Percentiles rank a stretch among this genome's conserved stretches.
These are phyloP conservation scores for Apodemia zela DNA, from an alignment of 2,888 invertebrate genomes.

Conservation along the genomic window DNA sequence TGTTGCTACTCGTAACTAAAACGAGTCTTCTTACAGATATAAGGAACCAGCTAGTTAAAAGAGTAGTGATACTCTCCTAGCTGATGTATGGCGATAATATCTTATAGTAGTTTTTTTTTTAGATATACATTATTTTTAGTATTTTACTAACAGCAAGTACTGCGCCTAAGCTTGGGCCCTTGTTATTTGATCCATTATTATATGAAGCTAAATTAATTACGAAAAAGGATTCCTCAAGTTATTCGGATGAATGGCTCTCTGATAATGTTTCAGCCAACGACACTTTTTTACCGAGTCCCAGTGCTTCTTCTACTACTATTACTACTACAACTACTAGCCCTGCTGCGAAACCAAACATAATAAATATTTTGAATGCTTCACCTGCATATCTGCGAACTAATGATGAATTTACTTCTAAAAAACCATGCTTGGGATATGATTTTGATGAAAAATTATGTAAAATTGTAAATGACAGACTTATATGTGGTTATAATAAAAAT, in stretches of 20 bases:
- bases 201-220: slow-evolving; percentile 36
- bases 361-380: background rate
- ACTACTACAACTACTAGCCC: too few species aligned
- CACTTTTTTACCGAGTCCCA: too few species aligned
- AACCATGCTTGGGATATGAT: slow-evolving; percentile 44
- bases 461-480: slow-evolving; percentile 44
- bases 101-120: background rate
- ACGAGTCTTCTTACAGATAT: too few species aligned
- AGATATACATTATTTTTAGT: background rate
- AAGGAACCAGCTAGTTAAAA: too few species aligned
- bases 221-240: slow-evolving; percentile 16
- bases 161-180: slow-evolving; percentile 46
- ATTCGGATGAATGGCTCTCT: slow-evolving; percentile 15
- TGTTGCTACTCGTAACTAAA: too few species aligned
- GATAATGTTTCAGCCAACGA: background rate
- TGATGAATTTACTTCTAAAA: slow-evolving; percentile 17
- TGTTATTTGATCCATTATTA: slow-evolving; percentile 40
- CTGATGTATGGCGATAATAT: background rate
- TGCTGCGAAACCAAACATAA: too few species aligned
- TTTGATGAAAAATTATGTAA: slow-evolving; percentile 50
- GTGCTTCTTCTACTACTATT: too few species aligned
- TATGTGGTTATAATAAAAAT: slow-evolving; percentile 65
- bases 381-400: background rate
- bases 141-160: slow-evolving; percentile 31
- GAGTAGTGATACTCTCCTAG: too few species aligned